These are phyloP conservation scores for Anolis sagrei DNA, from an alignment of 2,113 vertebrate genomes.

Conservation along the genomic window DNA sequence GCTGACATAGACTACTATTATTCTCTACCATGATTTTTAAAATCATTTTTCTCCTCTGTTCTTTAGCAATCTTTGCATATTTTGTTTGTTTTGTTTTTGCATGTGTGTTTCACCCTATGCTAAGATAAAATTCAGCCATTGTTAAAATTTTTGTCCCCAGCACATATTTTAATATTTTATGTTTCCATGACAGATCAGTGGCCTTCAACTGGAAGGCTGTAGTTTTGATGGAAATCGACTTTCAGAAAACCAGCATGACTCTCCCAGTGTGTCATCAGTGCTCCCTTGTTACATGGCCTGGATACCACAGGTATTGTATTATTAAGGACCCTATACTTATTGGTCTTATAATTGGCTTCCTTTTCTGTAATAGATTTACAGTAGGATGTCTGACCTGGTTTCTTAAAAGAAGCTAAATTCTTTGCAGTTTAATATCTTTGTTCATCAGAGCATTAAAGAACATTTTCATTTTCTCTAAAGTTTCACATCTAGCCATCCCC, in stretches of 20 bases:
- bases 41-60: constrained; percentile 49
- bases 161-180: constrained; percentile 48
- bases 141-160: constrained; percentile 43
- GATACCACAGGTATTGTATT: constrained; percentile 87
- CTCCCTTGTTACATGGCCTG: constrained; percentile 94
- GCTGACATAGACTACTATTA: constrained; percentile 53
- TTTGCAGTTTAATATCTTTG: neutral
- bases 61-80: neutral
- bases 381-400: constrained; percentile 53
- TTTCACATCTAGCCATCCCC: neutral
- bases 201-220: constrained; percentile 93
- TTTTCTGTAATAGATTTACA: constrained; percentile 51
- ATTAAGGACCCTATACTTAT: constrained; percentile 58
- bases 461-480: neutral
- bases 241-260: constrained; percentile 92
- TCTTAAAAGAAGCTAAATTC: neutral
- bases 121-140: constrained; percentile 41
- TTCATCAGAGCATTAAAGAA: constrained; percentile 30
- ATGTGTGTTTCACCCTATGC: constrained; percentile 18
- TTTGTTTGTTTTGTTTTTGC: constrained; percentile 57
- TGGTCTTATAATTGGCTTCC: constrained; percentile 55
- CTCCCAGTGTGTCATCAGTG: constrained; percentile 91
- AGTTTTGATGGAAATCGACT: constrained; percentile 91
- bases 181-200: constrained; percentile 82
- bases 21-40: constrained; percentile 43